Evolutionary conservation across 2,888 invertebrate species (phyloP), one percentile per base, ranked within the genome.

Genomic region (Latrodectus hesperus): DNA sequence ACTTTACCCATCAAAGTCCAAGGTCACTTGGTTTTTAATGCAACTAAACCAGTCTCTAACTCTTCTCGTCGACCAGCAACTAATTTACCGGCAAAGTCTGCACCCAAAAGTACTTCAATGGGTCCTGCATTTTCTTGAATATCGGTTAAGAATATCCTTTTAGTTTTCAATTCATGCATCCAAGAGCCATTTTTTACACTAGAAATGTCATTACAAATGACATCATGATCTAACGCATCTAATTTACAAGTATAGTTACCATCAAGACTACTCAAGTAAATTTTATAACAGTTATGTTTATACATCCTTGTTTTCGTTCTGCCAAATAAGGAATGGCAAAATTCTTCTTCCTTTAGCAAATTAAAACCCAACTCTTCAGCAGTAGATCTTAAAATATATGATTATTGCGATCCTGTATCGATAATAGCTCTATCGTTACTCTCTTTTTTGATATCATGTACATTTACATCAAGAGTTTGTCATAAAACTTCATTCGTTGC

Each of bases 341-440:
- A 55, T 74, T 68, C 68, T 68, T 81, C 68, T 55, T 55, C 55
- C 17, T 74, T 22, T 38, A 68, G 38, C 49, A 49, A 68, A 55
- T 82, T 55, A 82, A 75, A 82, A 49, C 82, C 68, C 67, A 67
- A 26, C 16, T 82, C 14, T 55, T 55, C 55, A 12, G 55, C 55
- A 55, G 55, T 55, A 55, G 8, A 82, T 65, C 49, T 67, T 68
- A n/a, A n/a, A n/a, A n/a, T 82, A 72, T 12, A 17, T 55, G 5
- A 55, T 14, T 68, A 68, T 49, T 82, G 75, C 11, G 55, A 75
- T 14, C 49, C 68, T 0, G 68, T 74, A 68, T 82, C 68, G 14
- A 74, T 74, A n/a, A 74, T 72, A 51, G 16, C n/a, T n/a, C n/a
- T n/a, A n/a, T 55, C 14, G 64, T 51, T 16, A 38, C 65, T 64